Base-by-base conservation (phyloP, 37 sponge, comb jelly and placozoan species). In the Eunapius fragilis region DNA sequence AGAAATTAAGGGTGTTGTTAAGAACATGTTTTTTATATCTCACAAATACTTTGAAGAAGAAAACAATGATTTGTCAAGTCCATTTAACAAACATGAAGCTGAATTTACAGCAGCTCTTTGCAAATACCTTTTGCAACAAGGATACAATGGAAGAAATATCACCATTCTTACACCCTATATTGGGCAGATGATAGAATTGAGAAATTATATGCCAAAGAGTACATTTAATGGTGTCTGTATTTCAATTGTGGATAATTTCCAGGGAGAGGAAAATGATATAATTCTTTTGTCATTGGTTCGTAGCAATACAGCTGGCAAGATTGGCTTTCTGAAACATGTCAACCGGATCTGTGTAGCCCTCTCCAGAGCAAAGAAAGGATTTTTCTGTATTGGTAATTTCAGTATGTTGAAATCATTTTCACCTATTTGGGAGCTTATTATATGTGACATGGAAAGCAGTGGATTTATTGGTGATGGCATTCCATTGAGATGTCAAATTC, bases 241-340 rank as follows among this genome's bases (percentile, higher is more conserved):
- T 58, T 38, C 82, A 45, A 89, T 93, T 31, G 80, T 98, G 14
- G 98, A 98, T 50, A 89, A 94, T 78, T 98, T 93, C 58, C 98
- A 98, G 58, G 99, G 99, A 31, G 99, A 98, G 77, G 99, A 98
- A 79, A 98, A 98, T 86, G 92, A 96, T 36, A 93, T 96, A 45
- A 89, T 98, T 14, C 74, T 98, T 25, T 84, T 98, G 4, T 93
- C 97, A 19, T 81, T 98, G 2, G 94, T 93, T 4, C 91, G 99
- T 13, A 94, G 93, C 37, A 96, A 94, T 72, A 22, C 47, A 25
- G 37, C 58, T 11, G 75, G 70, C 0, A 96, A 77, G 9, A 85
- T 94, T 82, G 99, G 99, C 0, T 98, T 96, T 70, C 75, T 95
- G 34, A 86, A 81, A 78, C 92, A 90, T 68, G 84, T 82, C 23